Evolutionary conservation across 2,888 invertebrate species (phyloP).

Genomic region (Eilema depressum): DNA sequence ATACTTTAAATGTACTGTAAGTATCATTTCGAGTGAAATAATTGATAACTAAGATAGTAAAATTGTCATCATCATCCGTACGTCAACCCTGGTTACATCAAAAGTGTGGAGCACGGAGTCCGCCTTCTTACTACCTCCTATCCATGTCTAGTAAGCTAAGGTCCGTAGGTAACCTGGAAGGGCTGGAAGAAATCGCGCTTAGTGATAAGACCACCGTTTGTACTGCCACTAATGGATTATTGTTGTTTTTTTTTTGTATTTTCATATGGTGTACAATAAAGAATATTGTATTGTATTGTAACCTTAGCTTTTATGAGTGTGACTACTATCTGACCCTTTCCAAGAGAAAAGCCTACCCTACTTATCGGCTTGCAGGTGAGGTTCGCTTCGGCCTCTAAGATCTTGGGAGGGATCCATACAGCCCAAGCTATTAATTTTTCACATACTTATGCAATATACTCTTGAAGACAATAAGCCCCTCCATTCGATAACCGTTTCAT

Average conservation of each 20-base stretch:
- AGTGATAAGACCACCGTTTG: no score
- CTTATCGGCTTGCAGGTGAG: not conserved
- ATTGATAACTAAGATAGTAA: not conserved
- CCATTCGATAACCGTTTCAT: constrained; percentile 37
- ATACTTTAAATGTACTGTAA: constrained; percentile 18
- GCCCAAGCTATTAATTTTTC: not conserved
- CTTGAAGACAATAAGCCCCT: constrained; percentile 23
- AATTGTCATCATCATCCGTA: not conserved
- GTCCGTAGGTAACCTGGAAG: no score
- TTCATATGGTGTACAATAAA: no score
- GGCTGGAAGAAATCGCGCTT: no score
- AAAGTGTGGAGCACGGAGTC: not conserved
- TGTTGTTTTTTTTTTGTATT: no score
- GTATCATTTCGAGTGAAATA: not conserved
- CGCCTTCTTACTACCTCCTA: no score
- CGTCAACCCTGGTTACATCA: no score
- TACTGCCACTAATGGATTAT: no score
- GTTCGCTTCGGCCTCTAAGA: not conserved
- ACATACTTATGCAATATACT: constrained; percentile 10
- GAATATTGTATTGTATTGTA: no score
- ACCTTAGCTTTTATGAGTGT: no score
- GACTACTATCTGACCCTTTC: not conserved
- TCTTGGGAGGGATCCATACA: not conserved
- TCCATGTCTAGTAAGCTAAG: no score
- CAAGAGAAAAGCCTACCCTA: not conserved